Evolutionary conservation across 2,888 invertebrate genomes (phyloP).

Genomic region (Peribatodes rhomboidaria): DNA sequence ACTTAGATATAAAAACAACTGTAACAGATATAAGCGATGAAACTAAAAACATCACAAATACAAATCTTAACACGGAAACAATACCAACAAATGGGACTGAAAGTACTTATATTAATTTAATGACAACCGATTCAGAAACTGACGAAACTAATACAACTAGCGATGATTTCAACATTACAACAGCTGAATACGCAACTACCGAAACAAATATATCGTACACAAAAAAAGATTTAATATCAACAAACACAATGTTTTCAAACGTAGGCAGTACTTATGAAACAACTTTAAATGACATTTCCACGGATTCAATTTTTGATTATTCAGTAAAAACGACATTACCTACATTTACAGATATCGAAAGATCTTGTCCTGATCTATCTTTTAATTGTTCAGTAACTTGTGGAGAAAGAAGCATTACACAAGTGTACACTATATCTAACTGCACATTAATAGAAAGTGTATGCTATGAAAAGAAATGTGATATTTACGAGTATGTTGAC

Average conservation of each 20-base stretch:
- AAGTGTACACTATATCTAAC: conserved; percentile 71
- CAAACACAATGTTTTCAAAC: background rate
- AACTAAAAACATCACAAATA: conserved; percentile 20
- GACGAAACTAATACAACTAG: background rate
- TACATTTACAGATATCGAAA: conserved; percentile 25
- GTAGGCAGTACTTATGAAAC: conserved; percentile 16
- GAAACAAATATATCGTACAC: conserved; percentile 12
- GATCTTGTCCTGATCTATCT: conserved; percentile 60
- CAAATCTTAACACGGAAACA: background rate
- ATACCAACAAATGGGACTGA: conserved; percentile 1
- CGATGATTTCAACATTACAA: background rate
- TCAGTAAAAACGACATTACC: conserved; percentile 17
- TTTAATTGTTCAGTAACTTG: conserved; percentile 74
- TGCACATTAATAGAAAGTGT: conserved; percentile 64
- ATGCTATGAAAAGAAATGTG: conserved; percentile 68
- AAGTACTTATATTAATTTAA: background rate
- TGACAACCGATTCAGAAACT: background rate
- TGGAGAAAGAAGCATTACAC: conserved; percentile 69
- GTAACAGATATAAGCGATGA: conserved; percentile 26
- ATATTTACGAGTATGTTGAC: conserved; percentile 27
- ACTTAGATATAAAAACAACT: conserved; percentile 35
- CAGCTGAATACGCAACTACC: conserved; percentile 9
- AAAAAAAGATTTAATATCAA: background rate
- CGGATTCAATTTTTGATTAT: conserved; percentile 24
- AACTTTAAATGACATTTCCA: conserved; percentile 26